These are phyloP conservation scores for Drusus annulatus DNA, from an alignment of 1,140 invertebrate genomes.

Conservation along the genomic window DNA sequence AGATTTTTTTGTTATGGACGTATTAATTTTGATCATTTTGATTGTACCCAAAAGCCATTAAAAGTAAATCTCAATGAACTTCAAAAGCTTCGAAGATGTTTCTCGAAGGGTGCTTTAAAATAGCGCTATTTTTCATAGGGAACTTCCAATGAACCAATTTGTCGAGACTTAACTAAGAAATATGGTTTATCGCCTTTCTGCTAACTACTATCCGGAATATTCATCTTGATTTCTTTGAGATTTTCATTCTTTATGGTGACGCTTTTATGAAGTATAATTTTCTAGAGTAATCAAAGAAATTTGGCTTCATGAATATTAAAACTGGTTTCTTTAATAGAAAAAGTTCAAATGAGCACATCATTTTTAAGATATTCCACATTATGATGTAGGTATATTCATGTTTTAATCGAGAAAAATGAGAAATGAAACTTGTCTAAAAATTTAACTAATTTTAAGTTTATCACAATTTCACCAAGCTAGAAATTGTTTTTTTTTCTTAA, in stretches of 20 bases:
- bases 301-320: too few relatives aligned
- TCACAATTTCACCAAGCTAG: too few relatives aligned
- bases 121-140: conserved; percentile 7
- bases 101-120: background rate
- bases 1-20: background rate
- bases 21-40: conserved; percentile 36
- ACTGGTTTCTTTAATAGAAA: too few relatives aligned
- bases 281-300: background rate
- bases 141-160: conserved; percentile 27
- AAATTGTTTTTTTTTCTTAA: too few relatives aligned
- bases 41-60: conserved; percentile 31
- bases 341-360: too few relatives aligned
- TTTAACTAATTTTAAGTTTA: too few relatives aligned
- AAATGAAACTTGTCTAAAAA: too few relatives aligned
- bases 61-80: conserved; percentile 40
- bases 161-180: conserved; percentile 42
- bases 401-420: too few relatives aligned
- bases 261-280: background rate
- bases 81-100: background rate
- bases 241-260: background rate
- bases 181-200: conserved; percentile 26
- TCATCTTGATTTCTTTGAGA: conserved; percentile 19
- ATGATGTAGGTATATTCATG: too few relatives aligned
- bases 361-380: too few relatives aligned
- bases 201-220: conserved; percentile 18